These are phyloP conservation scores for Torymus aiolomorphi DNA, from an alignment of 2,888 invertebrate genomes.

Conservation along the genomic window DNA sequence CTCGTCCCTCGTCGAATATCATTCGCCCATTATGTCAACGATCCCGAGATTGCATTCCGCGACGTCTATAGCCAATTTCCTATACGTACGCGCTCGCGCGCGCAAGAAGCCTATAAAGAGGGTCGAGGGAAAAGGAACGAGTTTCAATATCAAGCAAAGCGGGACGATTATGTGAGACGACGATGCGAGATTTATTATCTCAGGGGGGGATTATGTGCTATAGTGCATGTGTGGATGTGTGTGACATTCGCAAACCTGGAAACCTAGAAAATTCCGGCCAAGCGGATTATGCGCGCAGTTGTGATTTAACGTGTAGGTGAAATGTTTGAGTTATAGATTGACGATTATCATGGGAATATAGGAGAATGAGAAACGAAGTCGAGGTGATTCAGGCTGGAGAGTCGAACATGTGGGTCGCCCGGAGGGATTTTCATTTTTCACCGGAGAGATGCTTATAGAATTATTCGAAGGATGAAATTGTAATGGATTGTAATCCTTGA, in stretches of 20 bases:
- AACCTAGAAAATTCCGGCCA: constrained; percentile 50
- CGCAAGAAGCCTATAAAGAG: constrained; percentile 31
- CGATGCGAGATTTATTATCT: constrained; percentile 52
- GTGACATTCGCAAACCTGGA: constrained; percentile 41
- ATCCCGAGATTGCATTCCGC: constrained; percentile 54
- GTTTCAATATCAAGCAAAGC: constrained; percentile 40
- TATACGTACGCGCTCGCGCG: not conserved
- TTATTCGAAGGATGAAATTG: no score
- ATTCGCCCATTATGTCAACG: constrained; percentile 65
- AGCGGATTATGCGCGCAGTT: not conserved
- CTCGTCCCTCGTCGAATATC: constrained; percentile 41
- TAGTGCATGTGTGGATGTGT: no score
- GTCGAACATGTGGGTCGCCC: no score
- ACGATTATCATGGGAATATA: no score
- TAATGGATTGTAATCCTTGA: no score
- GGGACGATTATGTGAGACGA: constrained; percentile 42
- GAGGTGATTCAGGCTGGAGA: no score
- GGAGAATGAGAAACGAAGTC: no score
- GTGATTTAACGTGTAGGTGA: no score
- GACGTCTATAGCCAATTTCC: constrained; percentile 9
- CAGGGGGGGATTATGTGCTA: constrained; percentile 9
- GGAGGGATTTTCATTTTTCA: no score
- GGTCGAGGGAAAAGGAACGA: constrained; percentile 46
- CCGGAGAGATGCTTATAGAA: no score
- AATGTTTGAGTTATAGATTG: no score